Evolutionary conservation across 2,113 vertebrate species (phyloP).

Genomic region (Rhineura floridana): DNA sequence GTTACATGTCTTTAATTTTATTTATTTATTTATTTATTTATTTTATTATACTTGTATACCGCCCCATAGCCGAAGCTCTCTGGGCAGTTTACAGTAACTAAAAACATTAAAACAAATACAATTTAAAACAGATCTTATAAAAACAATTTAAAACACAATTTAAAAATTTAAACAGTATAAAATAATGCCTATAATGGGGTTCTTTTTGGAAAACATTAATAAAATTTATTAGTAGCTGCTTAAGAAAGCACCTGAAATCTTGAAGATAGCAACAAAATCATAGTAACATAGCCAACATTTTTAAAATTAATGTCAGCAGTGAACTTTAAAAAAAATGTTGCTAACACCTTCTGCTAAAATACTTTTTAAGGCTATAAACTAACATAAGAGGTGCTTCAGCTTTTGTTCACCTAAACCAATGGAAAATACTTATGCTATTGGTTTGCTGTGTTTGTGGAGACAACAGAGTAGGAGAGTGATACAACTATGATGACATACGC

Average conservation of each 20-base stretch:
- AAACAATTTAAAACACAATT: too few species aligned
- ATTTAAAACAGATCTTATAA: too few species aligned
- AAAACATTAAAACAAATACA: too few species aligned
- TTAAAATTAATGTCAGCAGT: not conserved
- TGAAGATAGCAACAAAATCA: conserved; percentile 14
- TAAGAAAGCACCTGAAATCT: conserved; percentile 8
- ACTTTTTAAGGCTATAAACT: not conserved
- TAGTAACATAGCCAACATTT: not conserved
- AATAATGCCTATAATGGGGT: not conserved
- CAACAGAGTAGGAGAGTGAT: not conserved
- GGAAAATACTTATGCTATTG: not conserved
- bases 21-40: not conserved
- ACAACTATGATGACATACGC: not conserved
- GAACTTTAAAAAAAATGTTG: not conserved
- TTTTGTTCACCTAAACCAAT: not conserved
- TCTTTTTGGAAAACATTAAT: not conserved
- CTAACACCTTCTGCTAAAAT: conserved; percentile 14
- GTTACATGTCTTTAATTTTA: too few species aligned
- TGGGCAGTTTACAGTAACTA: too few species aligned
- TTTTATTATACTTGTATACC: too few species aligned
- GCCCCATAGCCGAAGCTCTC: too few species aligned
- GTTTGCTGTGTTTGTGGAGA: conserved; percentile 13
- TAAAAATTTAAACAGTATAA: too few species aligned
- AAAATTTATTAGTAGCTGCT: conserved; percentile 14
- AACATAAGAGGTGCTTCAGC: conserved; percentile 15